Base-by-base conservation (phyloP, 2,797 vertebrate genomes). In the Eutrigla gurnardus region DNA sequence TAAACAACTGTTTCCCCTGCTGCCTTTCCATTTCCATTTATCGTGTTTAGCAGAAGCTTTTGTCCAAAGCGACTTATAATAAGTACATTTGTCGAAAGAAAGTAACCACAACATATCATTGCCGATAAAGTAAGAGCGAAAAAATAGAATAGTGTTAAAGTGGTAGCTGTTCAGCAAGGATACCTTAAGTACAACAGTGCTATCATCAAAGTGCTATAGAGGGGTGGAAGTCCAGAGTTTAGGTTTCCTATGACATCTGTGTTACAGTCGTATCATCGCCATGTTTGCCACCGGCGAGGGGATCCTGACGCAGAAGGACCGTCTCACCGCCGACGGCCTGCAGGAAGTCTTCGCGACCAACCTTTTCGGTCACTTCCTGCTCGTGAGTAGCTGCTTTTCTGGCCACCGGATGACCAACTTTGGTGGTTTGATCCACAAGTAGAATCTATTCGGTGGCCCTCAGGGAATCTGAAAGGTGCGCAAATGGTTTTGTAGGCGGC, bases 331-430 rank as follows among this genome's bases (percentile, higher is more conserved):
- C 13, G 97, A 97, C 1, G 96, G 96, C 3, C 85, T 98, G 59
- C 97, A 96, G 75, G 94, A 98, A 66, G 95, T 97, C 80, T 99
- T 99, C 66, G 93, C 93, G 17, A 98, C 97, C 83, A 99, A 99
- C 82, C 92, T 98, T 77, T 99, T 99, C 2, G 97, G 98, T 45
- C 98, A 99, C 86, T 99, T 97, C 42, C 87, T 99, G 12, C 89
- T 99, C 87, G 98, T 99, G 92, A 86, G 91, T 87, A 13, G 14
- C 40, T 36, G 18, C 0, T 49, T n/a, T 17, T 72, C 60, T 32
- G 1, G 10, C 13, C 25, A 11, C 10, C 25, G 42, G 71, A 45
- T 68, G 5, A 45, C 36, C 1, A 46, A 8, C 2, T 2, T 3
- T 15, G 3, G 25, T 14, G 12, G 17, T 68, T 33, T 32, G 10